These are phyloP conservation scores for Petrocephalus zakoni DNA, from an alignment of 2,113 vertebrate species.

Conservation along the genomic window DNA sequence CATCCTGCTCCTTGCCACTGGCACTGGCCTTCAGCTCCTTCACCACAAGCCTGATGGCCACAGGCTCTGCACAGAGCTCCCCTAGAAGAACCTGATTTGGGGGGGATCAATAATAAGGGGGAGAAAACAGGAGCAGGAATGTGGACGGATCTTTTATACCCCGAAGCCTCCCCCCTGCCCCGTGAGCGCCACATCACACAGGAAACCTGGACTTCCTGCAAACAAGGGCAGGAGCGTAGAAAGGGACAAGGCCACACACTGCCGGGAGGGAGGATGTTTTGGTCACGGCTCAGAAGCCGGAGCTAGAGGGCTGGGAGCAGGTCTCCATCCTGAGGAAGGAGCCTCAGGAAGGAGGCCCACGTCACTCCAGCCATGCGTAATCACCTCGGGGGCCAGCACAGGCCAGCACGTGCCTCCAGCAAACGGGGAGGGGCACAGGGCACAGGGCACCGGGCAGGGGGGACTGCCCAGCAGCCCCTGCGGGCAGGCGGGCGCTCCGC, in stretches of 20 bases:
- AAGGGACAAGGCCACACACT: slow-evolving; percentile 48
- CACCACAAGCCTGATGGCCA: slow-evolving; percentile 64
- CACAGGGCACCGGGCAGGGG: background rate
- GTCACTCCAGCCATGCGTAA: slow-evolving; percentile 42
- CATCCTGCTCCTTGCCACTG: slow-evolving; percentile 62
- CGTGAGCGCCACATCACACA: slow-evolving; percentile 39
- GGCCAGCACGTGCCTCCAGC: slow-evolving; percentile 29
- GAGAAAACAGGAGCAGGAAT: slow-evolving; percentile 15
- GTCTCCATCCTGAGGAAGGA: slow-evolving; percentile 65
- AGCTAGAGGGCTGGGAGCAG: slow-evolving; percentile 38
- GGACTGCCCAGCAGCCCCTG: background rate
- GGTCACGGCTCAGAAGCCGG: slow-evolving; percentile 46
- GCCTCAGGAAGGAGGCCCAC: slow-evolving; percentile 44
- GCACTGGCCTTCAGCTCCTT: slow-evolving; percentile 72
- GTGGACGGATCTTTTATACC: background rate
- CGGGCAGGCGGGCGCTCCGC: background rate
- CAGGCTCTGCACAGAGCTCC: slow-evolving; percentile 66
- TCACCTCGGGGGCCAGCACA: slow-evolving; percentile 15
- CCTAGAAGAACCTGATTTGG: slow-evolving; percentile 66
- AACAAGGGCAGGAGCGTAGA: slow-evolving; percentile 45
- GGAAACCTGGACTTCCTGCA: slow-evolving; percentile 53
- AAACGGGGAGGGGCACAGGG: background rate
- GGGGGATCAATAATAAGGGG: slow-evolving; percentile 21
- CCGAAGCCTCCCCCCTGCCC: slow-evolving; percentile 41
- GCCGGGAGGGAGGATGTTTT: slow-evolving; percentile 64